Percentiles rank a stretch among this genome's conserved stretches.
phyloP scores from a whole-genome alignment of 2,888 invertebrate genomes.

The Nomada fabriciana region DNA sequence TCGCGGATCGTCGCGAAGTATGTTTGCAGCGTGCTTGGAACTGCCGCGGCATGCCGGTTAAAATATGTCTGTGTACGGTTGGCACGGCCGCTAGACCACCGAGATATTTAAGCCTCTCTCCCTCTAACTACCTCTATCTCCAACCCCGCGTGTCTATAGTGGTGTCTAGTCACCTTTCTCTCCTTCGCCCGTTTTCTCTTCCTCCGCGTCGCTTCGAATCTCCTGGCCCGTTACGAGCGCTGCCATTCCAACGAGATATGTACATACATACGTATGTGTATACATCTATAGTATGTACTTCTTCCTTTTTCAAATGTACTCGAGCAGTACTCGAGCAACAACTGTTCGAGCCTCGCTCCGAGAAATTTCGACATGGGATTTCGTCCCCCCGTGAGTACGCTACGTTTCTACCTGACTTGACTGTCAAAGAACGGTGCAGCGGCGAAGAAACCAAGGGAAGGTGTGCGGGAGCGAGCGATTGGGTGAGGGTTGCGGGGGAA shows the following conservation, averaged over 20 bases:
- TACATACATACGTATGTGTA: neutral
- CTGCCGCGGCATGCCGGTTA: slow-evolving; percentile 61
- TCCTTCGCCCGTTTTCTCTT: slow-evolving; percentile 29
- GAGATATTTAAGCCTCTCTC: slow-evolving; percentile 49
- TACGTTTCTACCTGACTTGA: slow-evolving; percentile 2
- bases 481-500: neutral
- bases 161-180: slow-evolving; percentile 24
- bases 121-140: neutral
- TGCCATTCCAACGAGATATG: slow-evolving; percentile 48
- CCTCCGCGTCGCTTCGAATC: slow-evolving; percentile 41
- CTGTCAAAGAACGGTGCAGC: slow-evolving; percentile 52
- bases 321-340: too few species aligned
- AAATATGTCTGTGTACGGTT: slow-evolving; percentile 61
- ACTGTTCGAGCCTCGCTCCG: neutral
- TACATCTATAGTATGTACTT: neutral
- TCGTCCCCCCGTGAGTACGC: neutral
- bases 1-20: too few species aligned
- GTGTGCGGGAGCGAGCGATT: slow-evolving; percentile 1
- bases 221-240: slow-evolving; percentile 52
- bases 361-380: slow-evolving; percentile 6
- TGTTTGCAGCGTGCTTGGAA: slow-evolving; percentile 52
- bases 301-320: too few species aligned
- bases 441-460: slow-evolving; percentile 39
- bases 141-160: neutral
- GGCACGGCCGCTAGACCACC: slow-evolving; percentile 35